Evolutionary conservation across 2,797 vertebrate species (phyloP).

Genomic region (Galaxias olidus): DNA sequence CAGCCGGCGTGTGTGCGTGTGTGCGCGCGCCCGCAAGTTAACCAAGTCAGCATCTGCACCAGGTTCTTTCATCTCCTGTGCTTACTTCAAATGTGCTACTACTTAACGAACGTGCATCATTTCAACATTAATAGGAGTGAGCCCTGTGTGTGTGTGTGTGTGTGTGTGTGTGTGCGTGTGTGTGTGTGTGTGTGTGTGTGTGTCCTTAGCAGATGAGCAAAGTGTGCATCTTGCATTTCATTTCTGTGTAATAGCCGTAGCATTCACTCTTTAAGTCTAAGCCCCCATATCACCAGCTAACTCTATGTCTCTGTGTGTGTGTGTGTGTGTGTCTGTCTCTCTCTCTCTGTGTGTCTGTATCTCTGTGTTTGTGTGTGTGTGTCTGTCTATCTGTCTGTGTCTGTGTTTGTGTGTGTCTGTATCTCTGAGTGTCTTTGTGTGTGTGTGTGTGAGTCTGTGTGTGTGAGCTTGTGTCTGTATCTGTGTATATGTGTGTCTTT

Average conservation of each 20-base stretch:
- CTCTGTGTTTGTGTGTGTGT: background rate
- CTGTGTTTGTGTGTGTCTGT: background rate
- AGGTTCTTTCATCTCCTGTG: too few relatives aligned
- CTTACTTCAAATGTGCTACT: too few relatives aligned
- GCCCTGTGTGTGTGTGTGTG: background rate
- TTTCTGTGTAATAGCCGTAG: background rate
- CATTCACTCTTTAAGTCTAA: background rate
- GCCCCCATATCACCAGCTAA: background rate
- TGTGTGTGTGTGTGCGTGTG: slow-evolving; percentile 3
- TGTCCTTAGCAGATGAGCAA: background rate
- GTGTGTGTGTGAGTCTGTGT: background rate
- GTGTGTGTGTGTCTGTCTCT: background rate
- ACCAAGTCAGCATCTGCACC: too few relatives aligned
- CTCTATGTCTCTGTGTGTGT: background rate
- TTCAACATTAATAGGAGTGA: too few relatives aligned
- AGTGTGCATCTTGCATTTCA: background rate
- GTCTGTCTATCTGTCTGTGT: background rate
- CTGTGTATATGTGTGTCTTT: background rate
- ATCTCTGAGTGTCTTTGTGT: background rate
- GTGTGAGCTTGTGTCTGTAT: slow-evolving; percentile 1
- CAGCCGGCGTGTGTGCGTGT: background rate
- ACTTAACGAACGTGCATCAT: too few relatives aligned
- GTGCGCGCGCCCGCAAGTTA: slow-evolving; percentile 12
- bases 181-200: slow-evolving; percentile 2
- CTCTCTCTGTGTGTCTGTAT: too few relatives aligned